Evolutionary conservation across 2,888 invertebrate species (phyloP), one percentile per base, ranked within the genome.

Genomic region (Andrena hattorfiana): DNA sequence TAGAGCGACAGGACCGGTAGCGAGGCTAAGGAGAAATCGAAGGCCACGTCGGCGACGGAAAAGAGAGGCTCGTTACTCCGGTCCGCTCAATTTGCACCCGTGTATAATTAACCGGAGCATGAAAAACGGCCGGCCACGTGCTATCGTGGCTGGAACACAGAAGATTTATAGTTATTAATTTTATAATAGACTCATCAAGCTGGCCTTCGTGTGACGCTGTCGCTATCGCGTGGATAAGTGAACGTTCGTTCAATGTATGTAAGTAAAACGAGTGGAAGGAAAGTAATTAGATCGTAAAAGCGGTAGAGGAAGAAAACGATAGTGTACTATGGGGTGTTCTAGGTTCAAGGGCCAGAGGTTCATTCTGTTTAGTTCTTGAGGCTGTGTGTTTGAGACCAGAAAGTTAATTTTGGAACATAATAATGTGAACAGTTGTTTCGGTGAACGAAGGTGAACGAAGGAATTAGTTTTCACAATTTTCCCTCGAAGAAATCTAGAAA

Each of bases 111-210:
- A 92, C 89, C 88, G 89, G 90, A 87, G 90, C 89, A 91, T 92
- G 91, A 92, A 92, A 92, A 90, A 92, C 91, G 90, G 89, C 90
- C 87, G 81, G 89, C 90, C 92, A 92, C 92, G 92, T 91, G 92
- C 92, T 92, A 92, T 90, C 90, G 90, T 89, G 84, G 84, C 79
- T 74, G 71, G 74, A 80, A 85, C 78, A 80, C 82, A 49, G 60
- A 82, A 90, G 92, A 92, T 93, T 92, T 92, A 93, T 92, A 91
- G 91, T 92, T 92, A 93, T 92, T 92, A 91, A 92, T 93, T 92
- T 91, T 91, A 90, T 91, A 93, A 93, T 92, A 91, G 91, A 92
- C 91, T 91, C 90, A 92, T 93, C 92, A 91, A 88, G 56, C 86
- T 49, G 63, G 71, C 67, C 60, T 13, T 73, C 73, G 76, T 56